phyloP scores from a whole-genome alignment of 2,797 vertebrate species.

The Coregonus sp. region DNA sequence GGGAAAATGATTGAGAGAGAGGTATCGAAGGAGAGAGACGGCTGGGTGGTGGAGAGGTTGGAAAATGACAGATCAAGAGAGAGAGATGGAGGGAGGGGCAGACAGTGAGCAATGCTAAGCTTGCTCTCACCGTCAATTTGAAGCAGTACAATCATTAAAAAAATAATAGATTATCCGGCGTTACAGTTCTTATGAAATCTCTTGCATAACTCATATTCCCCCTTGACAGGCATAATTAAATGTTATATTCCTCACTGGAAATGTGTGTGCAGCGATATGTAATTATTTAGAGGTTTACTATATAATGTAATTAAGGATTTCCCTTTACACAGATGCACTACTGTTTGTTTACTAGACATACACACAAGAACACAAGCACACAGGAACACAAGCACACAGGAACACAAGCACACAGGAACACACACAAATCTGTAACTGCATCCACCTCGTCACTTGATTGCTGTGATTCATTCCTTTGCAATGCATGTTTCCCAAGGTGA shows the following conservation, averaged over 20 bases:
- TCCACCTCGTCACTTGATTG: neutral
- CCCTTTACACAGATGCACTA: neutral
- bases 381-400: neutral
- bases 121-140: neutral
- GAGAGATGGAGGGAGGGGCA: neutral
- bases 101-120: neutral
- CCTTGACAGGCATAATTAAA: neutral
- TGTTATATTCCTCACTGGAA: neutral
- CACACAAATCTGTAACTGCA: neutral
- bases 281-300: neutral
- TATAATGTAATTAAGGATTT: neutral
- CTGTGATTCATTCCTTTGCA: conserved; percentile 5
- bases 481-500: neutral
- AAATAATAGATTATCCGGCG: neutral
- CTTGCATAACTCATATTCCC: neutral
- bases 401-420: neutral
- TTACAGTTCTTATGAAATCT: neutral
- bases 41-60: too few species aligned
- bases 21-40: too few species aligned
- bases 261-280: neutral
- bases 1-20: neutral
- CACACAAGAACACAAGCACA: conserved; percentile 10
- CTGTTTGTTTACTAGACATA: neutral
- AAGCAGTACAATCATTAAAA: neutral
- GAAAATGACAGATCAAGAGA: too few species aligned